These are phyloP conservation scores for Junonia oenone DNA, from an alignment of 2,888 invertebrate genomes.

Conservation along the genomic window DNA sequence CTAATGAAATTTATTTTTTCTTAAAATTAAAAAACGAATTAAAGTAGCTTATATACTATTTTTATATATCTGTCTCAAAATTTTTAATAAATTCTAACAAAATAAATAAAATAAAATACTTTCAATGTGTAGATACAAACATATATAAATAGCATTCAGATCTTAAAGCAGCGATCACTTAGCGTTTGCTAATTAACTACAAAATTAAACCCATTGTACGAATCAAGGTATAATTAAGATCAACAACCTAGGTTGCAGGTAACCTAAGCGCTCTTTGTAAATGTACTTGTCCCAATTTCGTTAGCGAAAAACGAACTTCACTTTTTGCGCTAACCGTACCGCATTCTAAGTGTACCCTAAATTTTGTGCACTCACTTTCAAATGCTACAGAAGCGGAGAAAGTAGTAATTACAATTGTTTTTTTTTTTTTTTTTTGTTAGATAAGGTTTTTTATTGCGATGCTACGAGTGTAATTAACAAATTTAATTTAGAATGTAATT, in stretches of 20 bases:
- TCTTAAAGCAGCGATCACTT: no score
- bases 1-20: no score
- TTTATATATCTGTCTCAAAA: no score
- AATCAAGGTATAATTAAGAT: background rate
- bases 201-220: background rate
- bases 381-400: background rate
- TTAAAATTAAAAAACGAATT: no score
- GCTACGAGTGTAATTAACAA: background rate
- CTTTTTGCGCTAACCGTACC: background rate
- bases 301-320: slow-evolving; percentile 1
- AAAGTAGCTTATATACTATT: no score
- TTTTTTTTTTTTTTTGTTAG: background rate
- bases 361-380: background rate
- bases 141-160: no score
- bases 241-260: background rate
- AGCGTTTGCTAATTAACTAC: background rate
- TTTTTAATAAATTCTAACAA: no score
- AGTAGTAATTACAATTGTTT: background rate
- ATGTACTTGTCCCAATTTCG: background rate
- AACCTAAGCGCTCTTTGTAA: background rate
- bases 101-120: no score
- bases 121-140: no score
- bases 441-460: background rate
- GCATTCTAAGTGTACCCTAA: slow-evolving; percentile 1
- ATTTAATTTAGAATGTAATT: no score